Percentiles rank a stretch among this genome's conserved stretches.
Conservation (phyloP, 2,797 vertebrate genomes). For the Austrolebias charrua region DNA sequence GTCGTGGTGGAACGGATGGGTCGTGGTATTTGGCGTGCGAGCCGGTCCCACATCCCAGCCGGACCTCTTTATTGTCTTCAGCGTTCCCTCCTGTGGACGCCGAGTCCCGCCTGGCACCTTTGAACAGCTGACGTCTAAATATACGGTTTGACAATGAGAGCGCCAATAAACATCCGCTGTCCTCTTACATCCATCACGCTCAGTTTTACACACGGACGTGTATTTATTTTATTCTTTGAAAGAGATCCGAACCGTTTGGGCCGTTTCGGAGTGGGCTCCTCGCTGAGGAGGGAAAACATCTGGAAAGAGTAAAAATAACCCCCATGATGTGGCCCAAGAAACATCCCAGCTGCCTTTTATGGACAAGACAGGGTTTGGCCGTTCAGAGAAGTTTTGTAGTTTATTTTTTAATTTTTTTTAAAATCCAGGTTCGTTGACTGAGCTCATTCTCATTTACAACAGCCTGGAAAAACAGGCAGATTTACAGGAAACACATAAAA, state of each 20-base stretch:
- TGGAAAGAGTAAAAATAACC: slow-evolving; percentile 54
- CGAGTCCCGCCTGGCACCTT: not conserved
- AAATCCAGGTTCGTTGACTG: too few species aligned
- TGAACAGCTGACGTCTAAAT: slow-evolving; percentile 64
- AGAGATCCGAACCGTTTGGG: not conserved
- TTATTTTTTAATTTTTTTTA: too few species aligned
- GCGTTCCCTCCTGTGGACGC: slow-evolving; percentile 14
- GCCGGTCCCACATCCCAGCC: slow-evolving; percentile 8
- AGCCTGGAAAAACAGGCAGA: too few species aligned
- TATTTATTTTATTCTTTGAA: too few species aligned
- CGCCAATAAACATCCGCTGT: not conserved
- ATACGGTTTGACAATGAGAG: slow-evolving; percentile 27
- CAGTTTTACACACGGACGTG: too few species aligned
- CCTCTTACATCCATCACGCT: too few species aligned
- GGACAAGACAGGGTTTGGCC: slow-evolving; percentile 11
- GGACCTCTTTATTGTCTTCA: slow-evolving; percentile 41
- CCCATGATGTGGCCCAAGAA: slow-evolving; percentile 31
- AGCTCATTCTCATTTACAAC: too few species aligned
- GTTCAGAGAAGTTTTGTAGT: too few species aligned
- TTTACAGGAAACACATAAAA: too few species aligned
- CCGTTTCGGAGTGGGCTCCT: not conserved
- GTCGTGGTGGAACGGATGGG: too few species aligned
- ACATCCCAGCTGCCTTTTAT: slow-evolving; percentile 50
- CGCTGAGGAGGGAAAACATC: slow-evolving; percentile 14
- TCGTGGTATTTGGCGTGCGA: too few species aligned